Evolutionary conservation across 2,888 invertebrate genomes (phyloP), one percentile per base, ranked within the genome.

Genomic region (Gymnoscelis rufifasciata): DNA sequence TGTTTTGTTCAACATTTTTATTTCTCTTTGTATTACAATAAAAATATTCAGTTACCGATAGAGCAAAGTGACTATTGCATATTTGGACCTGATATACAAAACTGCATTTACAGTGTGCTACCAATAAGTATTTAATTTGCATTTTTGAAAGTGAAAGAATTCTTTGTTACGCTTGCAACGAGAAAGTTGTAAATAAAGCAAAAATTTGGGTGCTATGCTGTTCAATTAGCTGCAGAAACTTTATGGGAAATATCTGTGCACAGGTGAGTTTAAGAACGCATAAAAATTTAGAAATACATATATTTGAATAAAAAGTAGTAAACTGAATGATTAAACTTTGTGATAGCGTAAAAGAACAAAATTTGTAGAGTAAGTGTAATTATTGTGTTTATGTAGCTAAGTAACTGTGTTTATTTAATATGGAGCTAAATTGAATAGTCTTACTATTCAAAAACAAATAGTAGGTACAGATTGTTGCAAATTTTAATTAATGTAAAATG

Each of bases 241-340:
- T 60, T 71, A 75, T 75, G 74, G 74, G 59, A 68, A 60, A 60
- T 54, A 62, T 54, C 51, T 57, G 56, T 48, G 53, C 43, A 60
- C 66, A 62, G 66, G 74, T 75, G 51, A 68, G 74, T 49, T 24
- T 15, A 19, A 8, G 7, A 26, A 7, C n/a, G n/a, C n/a, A n/a
- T n/a, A n/a, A n/a, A n/a, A n/a, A n/a, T n/a, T n/a, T n/a, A n/a
- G n/a, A n/a, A n/a, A n/a, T n/a, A n/a, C n/a, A n/a, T n/a, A n/a
- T n/a, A n/a, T n/a, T n/a, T n/a, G n/a, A n/a, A n/a, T n/a, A n/a
- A n/a, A n/a, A n/a, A n/a, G n/a, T n/a, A n/a, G n/a, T n/a, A n/a
- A n/a, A n/a, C n/a, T n/a, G n/a, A n/a, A n/a, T n/a, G n/a, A n/a
- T n/a, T n/a, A n/a, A n/a, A n/a, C n/a, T n/a, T n/a, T n/a, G n/a